These are phyloP conservation scores for Apostichopus californicus DNA, from an alignment of 35 echinoderm and acorn worm genomes.

Conservation along the genomic window DNA sequence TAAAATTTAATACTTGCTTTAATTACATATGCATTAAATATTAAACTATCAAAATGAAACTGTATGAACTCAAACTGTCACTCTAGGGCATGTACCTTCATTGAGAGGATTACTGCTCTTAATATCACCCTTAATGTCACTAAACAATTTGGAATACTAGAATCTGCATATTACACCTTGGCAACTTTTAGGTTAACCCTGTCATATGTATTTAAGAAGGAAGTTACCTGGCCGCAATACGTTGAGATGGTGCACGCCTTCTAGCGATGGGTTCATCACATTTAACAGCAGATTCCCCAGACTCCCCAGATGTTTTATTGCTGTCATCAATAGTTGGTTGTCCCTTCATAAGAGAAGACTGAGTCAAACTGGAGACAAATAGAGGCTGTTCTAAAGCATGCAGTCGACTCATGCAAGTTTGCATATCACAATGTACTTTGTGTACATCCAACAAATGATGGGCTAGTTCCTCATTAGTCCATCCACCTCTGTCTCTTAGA, in stretches of 20 bases:
- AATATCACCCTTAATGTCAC: too few relatives aligned
- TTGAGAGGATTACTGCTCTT: too few relatives aligned
- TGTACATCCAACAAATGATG: neutral
- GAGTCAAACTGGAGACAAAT: neutral
- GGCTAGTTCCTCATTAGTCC: neutral
- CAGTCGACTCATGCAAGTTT: neutral
- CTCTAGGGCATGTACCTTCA: too few relatives aligned
- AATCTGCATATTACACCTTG: too few relatives aligned
- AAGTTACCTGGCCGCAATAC: neutral
- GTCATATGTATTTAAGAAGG: neutral
- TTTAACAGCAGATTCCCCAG: neutral
- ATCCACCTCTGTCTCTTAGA: neutral
- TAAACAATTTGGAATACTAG: too few relatives aligned
- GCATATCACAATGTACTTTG: neutral
- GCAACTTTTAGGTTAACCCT: too few relatives aligned
- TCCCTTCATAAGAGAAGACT: neutral
- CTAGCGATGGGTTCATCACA: neutral
- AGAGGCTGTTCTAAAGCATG: neutral
- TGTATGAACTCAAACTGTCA: too few relatives aligned
- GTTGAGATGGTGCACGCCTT: neutral
- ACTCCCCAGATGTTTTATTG: neutral
- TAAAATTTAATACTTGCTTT: too few relatives aligned
- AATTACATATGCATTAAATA: too few relatives aligned
- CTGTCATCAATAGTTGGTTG: neutral
- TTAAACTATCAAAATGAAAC: too few relatives aligned